phyloP scores from a whole-genome alignment of 1,140 invertebrate genomes.

The Drosophila sp. region DNA sequence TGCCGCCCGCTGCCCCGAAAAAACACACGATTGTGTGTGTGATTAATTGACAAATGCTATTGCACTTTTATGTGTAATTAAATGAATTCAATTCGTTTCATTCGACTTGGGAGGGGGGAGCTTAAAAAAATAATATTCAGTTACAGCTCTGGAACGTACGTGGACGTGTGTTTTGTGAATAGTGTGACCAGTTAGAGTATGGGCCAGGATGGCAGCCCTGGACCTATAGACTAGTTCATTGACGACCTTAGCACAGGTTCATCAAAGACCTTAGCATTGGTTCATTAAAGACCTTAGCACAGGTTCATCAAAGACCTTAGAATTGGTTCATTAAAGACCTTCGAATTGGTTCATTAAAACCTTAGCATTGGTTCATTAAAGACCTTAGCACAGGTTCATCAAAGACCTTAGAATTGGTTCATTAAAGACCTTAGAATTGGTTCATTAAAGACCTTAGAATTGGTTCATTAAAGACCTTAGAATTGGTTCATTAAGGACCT shows the following conservation, averaged over 20 bases:
- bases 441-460: too few relatives aligned
- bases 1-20: not conserved
- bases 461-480: too few relatives aligned
- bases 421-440: too few relatives aligned
- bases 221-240: not conserved
- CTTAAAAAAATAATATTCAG: not conserved
- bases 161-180: conserved; percentile 66
- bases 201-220: not conserved
- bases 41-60: not conserved
- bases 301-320: too few relatives aligned
- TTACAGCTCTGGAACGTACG: conserved; percentile 57
- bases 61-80: conserved; percentile 3
- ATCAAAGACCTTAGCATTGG: not conserved
- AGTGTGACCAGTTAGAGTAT: conserved; percentile 16
- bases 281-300: too few relatives aligned
- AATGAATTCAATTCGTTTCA: conserved; percentile 8
- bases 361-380: too few relatives aligned
- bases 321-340: too few relatives aligned
- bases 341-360: too few relatives aligned
- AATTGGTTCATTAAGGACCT: too few relatives aligned
- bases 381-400: too few relatives aligned
- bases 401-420: too few relatives aligned
- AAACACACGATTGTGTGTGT: not conserved
- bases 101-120: too few relatives aligned
- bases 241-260: not conserved